Base-by-base conservation (phyloP, 2,797 vertebrate species). In the Rhynchotus rufescens region DNA sequence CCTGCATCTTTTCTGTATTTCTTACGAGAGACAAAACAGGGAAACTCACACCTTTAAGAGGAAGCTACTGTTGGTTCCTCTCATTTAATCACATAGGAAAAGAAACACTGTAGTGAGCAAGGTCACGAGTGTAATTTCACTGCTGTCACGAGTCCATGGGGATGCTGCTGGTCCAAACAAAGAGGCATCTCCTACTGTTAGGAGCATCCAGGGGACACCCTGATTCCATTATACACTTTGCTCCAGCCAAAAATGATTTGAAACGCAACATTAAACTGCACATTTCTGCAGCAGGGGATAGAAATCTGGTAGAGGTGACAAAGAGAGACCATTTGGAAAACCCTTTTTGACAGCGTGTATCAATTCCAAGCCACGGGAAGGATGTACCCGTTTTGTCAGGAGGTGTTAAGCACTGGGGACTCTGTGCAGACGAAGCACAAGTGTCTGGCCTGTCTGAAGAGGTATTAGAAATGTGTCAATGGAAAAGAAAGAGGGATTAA, bases 181-280 rank as follows among this genome's bases (percentile, higher is more conserved):
- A 89, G 77, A 93, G 88, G 81, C 79, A 90, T 74, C 80, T 81
- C 44, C 90, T 84, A 73, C 90, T 56, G 74, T 80, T 94, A 88
- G 71, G 86, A 92, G 90, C 89, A 94, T 97, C 96, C 91, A 93
- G 59, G 88, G 91, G 94, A 93, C 71, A 94, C 86, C 85, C 89
- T 80, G 92, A 96, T 97, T 97, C 95, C 94, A 96, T 95, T 96
- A 95, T 93, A 96, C 80, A 95, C 86, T 89, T 96, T 96, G 92
- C 88, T 92, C 88, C 94, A 90, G 90, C 81, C 80, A 93, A 95
- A 97, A 97, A 96, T 94, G 2, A 96, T 94, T 93, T 40, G 93
- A 97, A 97, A 96, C 0, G 21, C 96, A 97, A 96, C 96, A 96
- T 94, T 97, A 96, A 97, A 93, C 94, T 26, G 79, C 77, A 89